Conservation (phyloP, 2,113 vertebrate species). For the Sorex fumeus region DNA sequence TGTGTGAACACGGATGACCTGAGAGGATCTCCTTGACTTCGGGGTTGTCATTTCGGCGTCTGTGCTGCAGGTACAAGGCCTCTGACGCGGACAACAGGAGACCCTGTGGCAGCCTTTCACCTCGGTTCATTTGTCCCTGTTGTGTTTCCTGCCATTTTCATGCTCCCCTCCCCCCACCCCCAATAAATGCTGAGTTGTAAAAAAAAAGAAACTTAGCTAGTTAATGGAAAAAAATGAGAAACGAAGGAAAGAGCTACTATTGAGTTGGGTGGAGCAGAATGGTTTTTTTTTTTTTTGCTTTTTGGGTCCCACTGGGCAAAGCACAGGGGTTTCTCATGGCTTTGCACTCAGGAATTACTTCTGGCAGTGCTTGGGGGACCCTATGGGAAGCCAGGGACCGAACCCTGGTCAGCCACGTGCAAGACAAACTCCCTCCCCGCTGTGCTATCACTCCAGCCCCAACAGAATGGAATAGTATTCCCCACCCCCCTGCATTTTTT, state of each 20-base stretch:
- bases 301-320: no score
- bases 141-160: not conserved
- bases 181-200: not conserved
- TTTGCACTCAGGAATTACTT: no score
- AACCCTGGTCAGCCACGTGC: no score
- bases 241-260: not conserved
- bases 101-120: rapidly evolving
- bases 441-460: no score
- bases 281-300: no score
- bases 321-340: no score
- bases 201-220: not conserved
- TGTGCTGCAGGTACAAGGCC: not conserved
- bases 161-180: not conserved
- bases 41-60: rapidly evolving
- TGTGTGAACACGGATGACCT: not conserved
- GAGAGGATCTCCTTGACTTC: rapidly evolving
- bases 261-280: not conserved
- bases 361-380: no score
- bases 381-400: no score
- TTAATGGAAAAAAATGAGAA: constrained; percentile 7
- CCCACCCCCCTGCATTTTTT: no score
- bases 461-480: no score
- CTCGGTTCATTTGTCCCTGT: rapidly evolving
- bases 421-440: no score
- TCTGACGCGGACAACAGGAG: rapidly evolving